A percentile compares a stretch with the other conserved stretches of the same genome.
Evolutionary conservation across 2,797 vertebrate genomes (phyloP).

Genomic region (Sebastes baramenuke): DNA sequence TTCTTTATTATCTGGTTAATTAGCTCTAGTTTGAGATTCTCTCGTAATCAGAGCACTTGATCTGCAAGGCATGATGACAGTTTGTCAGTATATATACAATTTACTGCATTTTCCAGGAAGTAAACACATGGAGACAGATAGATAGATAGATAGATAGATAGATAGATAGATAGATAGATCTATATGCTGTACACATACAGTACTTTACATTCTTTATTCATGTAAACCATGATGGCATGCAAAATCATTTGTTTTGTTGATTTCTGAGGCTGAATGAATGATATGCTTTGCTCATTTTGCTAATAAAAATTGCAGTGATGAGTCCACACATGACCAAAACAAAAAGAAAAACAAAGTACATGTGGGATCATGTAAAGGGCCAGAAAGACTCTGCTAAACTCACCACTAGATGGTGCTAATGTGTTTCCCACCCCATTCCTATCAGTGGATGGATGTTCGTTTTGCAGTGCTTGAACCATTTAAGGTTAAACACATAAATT

Average conservation of each 20-base stretch:
- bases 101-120: background rate
- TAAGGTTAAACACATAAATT: constrained; percentile 22
- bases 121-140: background rate
- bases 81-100: constrained; percentile 2
- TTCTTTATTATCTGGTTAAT: constrained; percentile 53
- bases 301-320: background rate
- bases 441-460: background rate
- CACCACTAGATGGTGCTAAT: constrained; percentile 78
- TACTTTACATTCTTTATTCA: background rate
- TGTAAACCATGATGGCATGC: background rate
- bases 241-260: background rate
- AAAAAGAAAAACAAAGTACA: background rate
- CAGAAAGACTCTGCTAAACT: constrained; percentile 26
- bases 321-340: background rate
- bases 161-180: background rate
- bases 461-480: constrained; percentile 5
- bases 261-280: background rate
- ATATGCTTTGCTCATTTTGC: background rate
- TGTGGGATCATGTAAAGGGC: background rate
- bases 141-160: constrained; percentile 16
- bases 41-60: constrained; percentile 36
- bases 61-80: constrained; percentile 18
- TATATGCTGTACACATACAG: background rate
- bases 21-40: constrained; percentile 36
- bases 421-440: constrained; percentile 40